phyloP scores from a whole-genome alignment of 2,113 vertebrate species.

The Steatornis caripensis region DNA sequence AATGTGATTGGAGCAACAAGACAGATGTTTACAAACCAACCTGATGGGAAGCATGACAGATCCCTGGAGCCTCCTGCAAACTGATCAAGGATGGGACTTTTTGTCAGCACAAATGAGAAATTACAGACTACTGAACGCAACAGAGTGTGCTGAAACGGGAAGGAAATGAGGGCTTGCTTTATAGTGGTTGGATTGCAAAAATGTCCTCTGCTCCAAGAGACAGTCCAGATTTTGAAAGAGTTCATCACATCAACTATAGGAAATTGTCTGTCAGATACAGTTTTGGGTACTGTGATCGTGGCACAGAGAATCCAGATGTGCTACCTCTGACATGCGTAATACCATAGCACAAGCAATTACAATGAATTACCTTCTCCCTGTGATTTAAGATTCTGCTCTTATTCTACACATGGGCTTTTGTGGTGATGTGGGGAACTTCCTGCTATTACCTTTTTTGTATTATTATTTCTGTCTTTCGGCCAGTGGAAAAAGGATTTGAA shows the following conservation, averaged over 20 bases:
- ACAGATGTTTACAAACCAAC: not conserved
- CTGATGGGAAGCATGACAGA: not conserved
- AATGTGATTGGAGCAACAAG: not conserved
- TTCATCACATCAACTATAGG: not conserved
- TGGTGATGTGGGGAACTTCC: not conserved
- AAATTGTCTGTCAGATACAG: not conserved
- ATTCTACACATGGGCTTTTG: not conserved
- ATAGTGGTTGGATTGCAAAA: not conserved
- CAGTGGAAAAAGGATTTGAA: not conserved
- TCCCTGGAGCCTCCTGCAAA: not conserved
- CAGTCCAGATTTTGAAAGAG: not conserved
- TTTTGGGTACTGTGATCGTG: not conserved
- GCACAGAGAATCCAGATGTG: not conserved
- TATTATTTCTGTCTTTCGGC: not conserved
- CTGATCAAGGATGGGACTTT: not conserved
- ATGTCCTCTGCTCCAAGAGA: not conserved
- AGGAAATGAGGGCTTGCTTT: not conserved
- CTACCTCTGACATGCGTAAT: not conserved
- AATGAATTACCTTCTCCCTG: not conserved
- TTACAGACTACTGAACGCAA: not conserved
- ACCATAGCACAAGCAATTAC: not conserved
- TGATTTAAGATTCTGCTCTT: not conserved
- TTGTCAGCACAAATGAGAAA: constrained; percentile 8
- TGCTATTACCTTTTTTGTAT: not conserved
- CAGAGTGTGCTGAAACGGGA: not conserved